phyloP scores from a whole-genome alignment of 2,113 vertebrate species.

The Nicator chloris region DNA sequence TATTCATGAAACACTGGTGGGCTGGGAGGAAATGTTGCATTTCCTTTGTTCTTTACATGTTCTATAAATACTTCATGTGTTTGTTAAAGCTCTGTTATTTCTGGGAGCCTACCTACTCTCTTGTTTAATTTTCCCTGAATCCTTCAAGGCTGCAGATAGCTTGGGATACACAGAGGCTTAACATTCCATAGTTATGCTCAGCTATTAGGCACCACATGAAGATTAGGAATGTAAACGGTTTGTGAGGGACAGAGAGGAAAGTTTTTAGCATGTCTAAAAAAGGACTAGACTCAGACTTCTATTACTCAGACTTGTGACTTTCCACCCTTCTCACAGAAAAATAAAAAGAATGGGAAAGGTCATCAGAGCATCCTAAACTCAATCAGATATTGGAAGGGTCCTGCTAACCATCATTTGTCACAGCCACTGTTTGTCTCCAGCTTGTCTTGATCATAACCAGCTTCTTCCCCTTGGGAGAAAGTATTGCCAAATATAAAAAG shows the following conservation, averaged over 20 bases:
- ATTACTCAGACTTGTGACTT: background rate
- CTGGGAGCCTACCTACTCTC: conserved; percentile 64
- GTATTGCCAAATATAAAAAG: background rate
- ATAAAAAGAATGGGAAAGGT: background rate
- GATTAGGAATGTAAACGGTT: conserved; percentile 41
- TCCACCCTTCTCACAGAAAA: background rate
- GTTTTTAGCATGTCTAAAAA: conserved; percentile 7
- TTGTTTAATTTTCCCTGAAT: conserved; percentile 60
- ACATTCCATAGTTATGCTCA: conserved; percentile 45
- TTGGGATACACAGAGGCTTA: conserved; percentile 61
- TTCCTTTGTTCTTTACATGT: conserved; percentile 68
- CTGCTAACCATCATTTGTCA: background rate
- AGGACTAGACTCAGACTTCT: background rate
- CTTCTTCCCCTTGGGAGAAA: background rate
- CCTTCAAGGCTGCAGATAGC: conserved; percentile 53
- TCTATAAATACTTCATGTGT: conserved; percentile 72
- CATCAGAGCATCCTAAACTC: background rate
- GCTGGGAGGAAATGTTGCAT: conserved; percentile 49
- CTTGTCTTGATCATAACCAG: background rate
- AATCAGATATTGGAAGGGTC: background rate
- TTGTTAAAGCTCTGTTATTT: conserved; percentile 70
- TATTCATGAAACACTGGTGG: background rate
- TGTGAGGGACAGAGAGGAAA: conserved; percentile 30
- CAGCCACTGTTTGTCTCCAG: background rate
- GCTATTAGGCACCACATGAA: conserved; percentile 66